Conservation (phyloP, 2,888 invertebrate genomes). For the Synanthedon andrenaeformis region DNA sequence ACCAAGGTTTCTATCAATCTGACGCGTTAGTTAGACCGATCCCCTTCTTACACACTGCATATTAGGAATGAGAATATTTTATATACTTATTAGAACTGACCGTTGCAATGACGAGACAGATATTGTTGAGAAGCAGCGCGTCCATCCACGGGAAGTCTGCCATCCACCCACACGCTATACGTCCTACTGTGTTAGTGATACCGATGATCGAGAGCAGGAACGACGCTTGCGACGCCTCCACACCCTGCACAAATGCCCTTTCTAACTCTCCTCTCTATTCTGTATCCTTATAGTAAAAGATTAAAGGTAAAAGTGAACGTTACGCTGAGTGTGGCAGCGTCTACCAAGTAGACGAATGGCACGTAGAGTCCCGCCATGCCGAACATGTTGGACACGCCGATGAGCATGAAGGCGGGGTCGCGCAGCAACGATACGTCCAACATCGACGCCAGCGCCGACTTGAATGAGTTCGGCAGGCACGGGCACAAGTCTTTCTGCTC, state of each 20-base stretch:
- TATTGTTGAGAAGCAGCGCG: slow-evolving; percentile 91
- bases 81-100: slow-evolving; percentile 35
- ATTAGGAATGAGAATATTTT: no score
- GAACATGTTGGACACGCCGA: slow-evolving; percentile 93
- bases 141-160: slow-evolving; percentile 94
- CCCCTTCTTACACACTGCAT: no score
- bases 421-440: slow-evolving; percentile 89
- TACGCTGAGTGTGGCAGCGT: slow-evolving; percentile 80
- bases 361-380: slow-evolving; percentile 98
- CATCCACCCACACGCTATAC: slow-evolving; percentile 89
- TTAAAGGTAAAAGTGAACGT: slow-evolving; percentile 24
- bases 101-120: slow-evolving; percentile 91
- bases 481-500: slow-evolving; percentile 80
- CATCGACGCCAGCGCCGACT: slow-evolving; percentile 88
- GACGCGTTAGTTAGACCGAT: no score
- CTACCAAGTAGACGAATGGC: slow-evolving; percentile 94
- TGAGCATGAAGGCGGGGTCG: slow-evolving; percentile 91
- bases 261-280: slow-evolving; percentile 15
- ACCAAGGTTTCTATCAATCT: no score
- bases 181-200: slow-evolving; percentile 94
- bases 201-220: slow-evolving; percentile 86
- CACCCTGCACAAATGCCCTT: slow-evolving; percentile 62
- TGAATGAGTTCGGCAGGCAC: slow-evolving; percentile 85
- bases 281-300: no score
- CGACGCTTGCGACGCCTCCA: slow-evolving; percentile 78